Evolutionary conservation across 2,113 vertebrate genomes (phyloP).

Genomic region (Gavialis gangeticus): DNA sequence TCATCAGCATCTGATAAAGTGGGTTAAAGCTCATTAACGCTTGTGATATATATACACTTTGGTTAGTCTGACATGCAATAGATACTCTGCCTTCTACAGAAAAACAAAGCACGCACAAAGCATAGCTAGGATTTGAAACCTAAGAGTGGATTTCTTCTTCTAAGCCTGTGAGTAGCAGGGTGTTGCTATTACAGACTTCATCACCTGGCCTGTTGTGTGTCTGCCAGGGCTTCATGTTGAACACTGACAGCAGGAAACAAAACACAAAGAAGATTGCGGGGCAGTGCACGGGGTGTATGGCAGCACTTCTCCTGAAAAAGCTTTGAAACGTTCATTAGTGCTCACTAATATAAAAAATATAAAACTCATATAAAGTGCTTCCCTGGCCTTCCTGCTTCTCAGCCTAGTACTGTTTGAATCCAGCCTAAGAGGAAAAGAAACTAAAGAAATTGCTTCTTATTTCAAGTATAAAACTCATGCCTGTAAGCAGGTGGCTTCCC

Average conservation of each 20-base stretch:
- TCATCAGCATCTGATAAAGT: too few species aligned
- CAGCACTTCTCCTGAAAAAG: slow-evolving; percentile 18
- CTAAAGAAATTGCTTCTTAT: neutral
- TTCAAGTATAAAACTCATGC: neutral
- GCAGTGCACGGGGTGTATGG: slow-evolving; percentile 12
- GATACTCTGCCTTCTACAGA: too few species aligned
- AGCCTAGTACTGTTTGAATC: slow-evolving; percentile 4
- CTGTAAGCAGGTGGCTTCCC: neutral
- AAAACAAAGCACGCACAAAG: slow-evolving; percentile 56
- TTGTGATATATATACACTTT: too few species aligned
- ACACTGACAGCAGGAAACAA: slow-evolving; percentile 27
- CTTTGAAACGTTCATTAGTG: slow-evolving; percentile 40
- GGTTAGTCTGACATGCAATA: too few species aligned
- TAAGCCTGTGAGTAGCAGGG: slow-evolving; percentile 44
- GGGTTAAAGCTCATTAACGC: too few species aligned
- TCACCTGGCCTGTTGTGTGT: neutral
- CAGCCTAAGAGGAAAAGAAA: fast-evolving
- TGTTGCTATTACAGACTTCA: slow-evolving; percentile 62
- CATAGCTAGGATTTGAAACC: slow-evolving; percentile 45
- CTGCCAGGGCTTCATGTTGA: slow-evolving; percentile 32
- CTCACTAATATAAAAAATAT: neutral
- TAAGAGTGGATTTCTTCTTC: slow-evolving; percentile 18
- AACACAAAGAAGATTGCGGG: slow-evolving; percentile 57
- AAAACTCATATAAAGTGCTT: neutral
- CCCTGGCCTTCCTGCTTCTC: neutral